phyloP scores from a whole-genome alignment of 1,140 invertebrate genomes.

The Drosophila auraria region DNA sequence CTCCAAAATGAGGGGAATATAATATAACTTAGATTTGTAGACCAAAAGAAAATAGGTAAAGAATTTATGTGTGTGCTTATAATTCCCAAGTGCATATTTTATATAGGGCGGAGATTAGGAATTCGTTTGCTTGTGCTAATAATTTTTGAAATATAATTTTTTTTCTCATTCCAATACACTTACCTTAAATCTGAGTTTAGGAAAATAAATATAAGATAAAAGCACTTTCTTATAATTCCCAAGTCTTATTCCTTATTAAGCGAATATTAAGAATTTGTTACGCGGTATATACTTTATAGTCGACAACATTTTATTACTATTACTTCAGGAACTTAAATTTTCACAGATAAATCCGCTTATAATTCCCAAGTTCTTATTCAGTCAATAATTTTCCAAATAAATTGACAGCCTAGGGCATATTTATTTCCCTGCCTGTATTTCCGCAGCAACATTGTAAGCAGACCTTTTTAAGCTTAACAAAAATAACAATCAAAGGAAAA shows the following conservation, averaged over 20 bases:
- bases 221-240: neutral
- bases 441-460: constrained; percentile 52
- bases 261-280: no score
- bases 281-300: no score
- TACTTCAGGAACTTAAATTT: neutral
- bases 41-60: neutral
- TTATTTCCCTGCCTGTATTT: neutral
- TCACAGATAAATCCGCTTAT: neutral
- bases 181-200: no score
- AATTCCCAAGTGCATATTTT: neutral
- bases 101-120: neutral
- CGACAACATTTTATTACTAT: no score
- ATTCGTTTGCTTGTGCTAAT: neutral
- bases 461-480: constrained; percentile 62
- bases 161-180: neutral
- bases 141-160: no score
- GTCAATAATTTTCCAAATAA: neutral
- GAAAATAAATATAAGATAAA: neutral
- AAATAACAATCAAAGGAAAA: constrained; percentile 50
- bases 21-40: neutral
- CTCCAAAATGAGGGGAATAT: neutral
- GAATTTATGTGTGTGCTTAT: neutral
- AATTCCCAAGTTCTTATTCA: neutral
- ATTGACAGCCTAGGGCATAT: neutral
- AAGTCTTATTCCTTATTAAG: no score